Evolutionary conservation across 1,140 invertebrate genomes (phyloP).

Genomic region (Drosophila miranda): DNA sequence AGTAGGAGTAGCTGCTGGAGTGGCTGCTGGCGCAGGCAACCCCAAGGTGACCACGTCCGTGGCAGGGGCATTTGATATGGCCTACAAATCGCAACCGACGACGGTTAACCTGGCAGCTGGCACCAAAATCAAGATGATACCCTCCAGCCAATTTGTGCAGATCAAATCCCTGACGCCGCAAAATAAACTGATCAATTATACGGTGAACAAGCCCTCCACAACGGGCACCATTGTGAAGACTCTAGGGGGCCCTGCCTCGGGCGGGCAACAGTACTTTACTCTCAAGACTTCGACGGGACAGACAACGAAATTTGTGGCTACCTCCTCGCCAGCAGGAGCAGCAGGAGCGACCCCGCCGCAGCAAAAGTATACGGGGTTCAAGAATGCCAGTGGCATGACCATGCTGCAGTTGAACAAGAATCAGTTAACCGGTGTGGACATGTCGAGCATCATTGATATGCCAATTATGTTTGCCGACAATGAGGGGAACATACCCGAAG

Average conservation of each 20-base stretch:
- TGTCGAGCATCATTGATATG: constrained; percentile 86
- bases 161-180: constrained; percentile 61
- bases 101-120: constrained; percentile 49
- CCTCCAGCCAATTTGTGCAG: constrained; percentile 75
- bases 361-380: constrained; percentile 82
- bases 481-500: constrained; percentile 80
- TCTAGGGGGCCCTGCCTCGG: constrained; percentile 31
- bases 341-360: constrained; percentile 39
- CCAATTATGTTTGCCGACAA: constrained; percentile 88
- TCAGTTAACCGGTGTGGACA: constrained; percentile 78
- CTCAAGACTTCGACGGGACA: constrained; percentile 63
- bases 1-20: background rate
- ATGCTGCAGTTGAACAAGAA: constrained; percentile 59
- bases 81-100: constrained; percentile 23
- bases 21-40: background rate
- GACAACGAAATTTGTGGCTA: constrained; percentile 61
- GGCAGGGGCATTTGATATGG: constrained; percentile 3
- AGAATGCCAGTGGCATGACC: constrained; percentile 80
- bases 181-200: constrained; percentile 68
- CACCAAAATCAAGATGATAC: constrained; percentile 78
- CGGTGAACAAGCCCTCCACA: constrained; percentile 51
- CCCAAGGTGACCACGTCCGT: constrained; percentile 30
- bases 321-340: constrained; percentile 7
- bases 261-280: constrained; percentile 69
- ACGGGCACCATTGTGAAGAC: constrained; percentile 62